Evolutionary conservation across 2,888 invertebrate species (phyloP), one percentile per base, ranked within the genome.

Genomic region (Mythimna loreyi): DNA sequence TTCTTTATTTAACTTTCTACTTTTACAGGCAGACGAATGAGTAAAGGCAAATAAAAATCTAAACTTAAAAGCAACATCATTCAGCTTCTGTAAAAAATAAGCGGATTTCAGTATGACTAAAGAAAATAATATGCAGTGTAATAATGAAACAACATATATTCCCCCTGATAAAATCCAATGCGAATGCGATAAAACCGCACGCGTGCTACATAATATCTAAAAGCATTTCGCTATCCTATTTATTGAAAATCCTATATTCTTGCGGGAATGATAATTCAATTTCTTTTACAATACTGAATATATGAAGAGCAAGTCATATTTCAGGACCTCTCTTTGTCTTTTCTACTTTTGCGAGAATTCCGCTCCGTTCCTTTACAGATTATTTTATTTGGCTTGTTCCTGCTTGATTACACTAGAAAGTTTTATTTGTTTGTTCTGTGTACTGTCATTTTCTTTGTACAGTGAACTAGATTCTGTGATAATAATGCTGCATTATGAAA

Each of bases 191-290:
- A 71, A 60, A 76, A 80, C 77, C 78, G 71, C 78, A 80, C 78
- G 71, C 81, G 71, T 58, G 60, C 63, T 75, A 49, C 71, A 68
- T 72, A 50, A 60, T 68, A 64, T 67, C 73, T 78, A 73, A 79
- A 78, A 78, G 78, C 78, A 80, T 69, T 80, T 78, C 58, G 60
- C 73, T 73, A 60, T 73, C 69, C 66, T 78, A 78, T 75, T 73
- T 78, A 81, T 80, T 81, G 78, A 78, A 78, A 78, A 73, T 67
- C 81, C 73, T 70, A 70, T 73, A 81, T 81, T 81, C 69, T 73
- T 81, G 69, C 61, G 78, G 63, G 73, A 73, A 80, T 78, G 63
- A 78, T 81, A 80, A 80, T 80, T 80, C 82, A 78, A 78, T 80
- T 80, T 70, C 74, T 78, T 81, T 67, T 73, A 77, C 69, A 77